These are phyloP conservation scores for Apis dorsata DNA, from an alignment of 1,140 invertebrate species.

Conservation along the genomic window DNA sequence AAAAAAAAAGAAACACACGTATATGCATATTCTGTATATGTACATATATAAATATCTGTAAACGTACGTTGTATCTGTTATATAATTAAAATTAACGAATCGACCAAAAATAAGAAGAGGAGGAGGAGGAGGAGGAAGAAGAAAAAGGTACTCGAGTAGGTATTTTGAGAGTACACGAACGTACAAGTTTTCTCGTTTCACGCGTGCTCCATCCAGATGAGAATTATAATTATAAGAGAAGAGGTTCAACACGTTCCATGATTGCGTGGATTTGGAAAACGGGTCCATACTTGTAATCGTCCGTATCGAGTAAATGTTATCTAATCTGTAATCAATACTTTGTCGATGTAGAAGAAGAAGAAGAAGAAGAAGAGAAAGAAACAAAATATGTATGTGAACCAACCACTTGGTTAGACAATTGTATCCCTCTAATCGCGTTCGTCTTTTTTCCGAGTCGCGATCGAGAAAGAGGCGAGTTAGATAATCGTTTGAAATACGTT, in stretches of 20 bases:
- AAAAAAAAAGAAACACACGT: background rate
- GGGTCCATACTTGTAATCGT: constrained; percentile 65
- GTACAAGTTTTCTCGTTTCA: background rate
- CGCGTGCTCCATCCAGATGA: background rate
- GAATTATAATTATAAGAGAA: background rate
- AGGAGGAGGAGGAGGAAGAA: background rate
- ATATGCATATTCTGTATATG: constrained; percentile 34
- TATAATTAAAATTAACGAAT: constrained; percentile 36
- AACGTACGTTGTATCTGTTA: constrained; percentile 13
- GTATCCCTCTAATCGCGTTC: constrained; percentile 10
- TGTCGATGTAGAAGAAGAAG: constrained; percentile 2
- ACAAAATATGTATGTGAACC: constrained; percentile 13
- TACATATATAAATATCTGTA: constrained; percentile 47
- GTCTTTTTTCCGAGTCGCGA: background rate
- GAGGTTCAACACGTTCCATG: constrained; percentile 19
- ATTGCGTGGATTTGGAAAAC: constrained; percentile 67
- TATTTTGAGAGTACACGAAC: background rate
- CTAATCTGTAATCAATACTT: constrained; percentile 37
- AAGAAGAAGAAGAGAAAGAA: background rate
- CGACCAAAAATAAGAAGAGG: constrained; percentile 47
- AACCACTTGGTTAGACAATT: constrained; percentile 22
- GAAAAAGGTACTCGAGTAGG: background rate
- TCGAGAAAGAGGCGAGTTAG: too few relatives aligned
- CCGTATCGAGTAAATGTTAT: constrained; percentile 45
- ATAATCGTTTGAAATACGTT: background rate